Base-by-base conservation (phyloP, 2,113 vertebrate species). In the Eidolon helvum region DNA sequence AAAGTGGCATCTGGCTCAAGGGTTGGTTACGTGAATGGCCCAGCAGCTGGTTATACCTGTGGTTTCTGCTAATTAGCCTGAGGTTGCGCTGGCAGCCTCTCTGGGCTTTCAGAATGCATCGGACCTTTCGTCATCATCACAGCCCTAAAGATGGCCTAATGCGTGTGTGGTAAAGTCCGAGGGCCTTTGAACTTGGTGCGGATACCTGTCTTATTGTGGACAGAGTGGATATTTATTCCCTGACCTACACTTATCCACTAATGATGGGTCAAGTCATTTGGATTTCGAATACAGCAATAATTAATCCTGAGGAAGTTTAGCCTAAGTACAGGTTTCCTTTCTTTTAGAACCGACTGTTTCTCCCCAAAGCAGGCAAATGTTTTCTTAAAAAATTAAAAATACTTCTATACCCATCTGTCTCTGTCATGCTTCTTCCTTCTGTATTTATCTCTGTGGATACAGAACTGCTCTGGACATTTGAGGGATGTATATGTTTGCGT, bases 341-440 rank as follows among this genome's bases (percentile, higher is more conserved):
- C 79, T 93, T 45, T 95, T 95, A 88, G 71, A 95, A 93, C 35
- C 59, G 4, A 95, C 91, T 75, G 59, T 53, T 92, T 97, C 93
- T 95, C 80, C 66, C 92, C 89, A 94, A 95, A 98, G 91, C 30
- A 15, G 89, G 95, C 91, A 93, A 97, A 97, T 98, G 87, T 98
- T 97, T 98, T 95, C 95, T 91, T 97, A 93, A 98, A 97, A 98
- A 98, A 97, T 98, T 97, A 94, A 97, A 97, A 97, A 87, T 92
- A 92, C 95, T 96, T 95, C 59, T 89, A 2, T 66, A 61, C 50
- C 89, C 93, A 97, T 97, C 89, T 77, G 38, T 97, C 95, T 97
- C 96, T 98, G 95, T 95, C 95, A 97, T 87, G 61, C 83, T 72
- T 61, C 90, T 90, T 35, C 83, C 95, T 96, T 94, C 94, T 95